These are phyloP conservation scores for Phrynocephalus guinanensis DNA, from an alignment of 2,797 vertebrate genomes.

Conservation along the genomic window DNA sequence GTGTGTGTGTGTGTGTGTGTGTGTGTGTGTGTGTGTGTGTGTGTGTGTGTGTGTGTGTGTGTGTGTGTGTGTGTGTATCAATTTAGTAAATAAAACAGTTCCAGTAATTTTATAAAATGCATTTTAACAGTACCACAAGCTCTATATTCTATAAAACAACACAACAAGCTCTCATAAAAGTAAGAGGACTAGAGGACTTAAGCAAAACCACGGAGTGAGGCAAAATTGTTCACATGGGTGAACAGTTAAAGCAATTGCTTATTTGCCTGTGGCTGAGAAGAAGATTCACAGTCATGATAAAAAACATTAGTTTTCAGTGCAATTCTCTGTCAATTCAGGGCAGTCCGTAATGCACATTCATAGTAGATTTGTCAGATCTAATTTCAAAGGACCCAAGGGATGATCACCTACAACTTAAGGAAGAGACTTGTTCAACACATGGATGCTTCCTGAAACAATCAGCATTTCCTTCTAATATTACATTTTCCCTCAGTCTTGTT, in stretches of 20 bases:
- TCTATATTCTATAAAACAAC: neutral
- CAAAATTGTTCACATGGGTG: constrained; percentile 22
- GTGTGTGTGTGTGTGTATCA: neutral
- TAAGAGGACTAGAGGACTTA: neutral
- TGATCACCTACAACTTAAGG: neutral
- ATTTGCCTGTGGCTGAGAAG: neutral
- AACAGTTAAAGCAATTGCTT: constrained; percentile 29
- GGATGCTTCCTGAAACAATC: neutral
- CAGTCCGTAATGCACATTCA: neutral
- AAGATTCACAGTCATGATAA: neutral
- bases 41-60: too few relatives aligned
- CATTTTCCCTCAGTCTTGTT: neutral
- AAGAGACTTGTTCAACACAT: neutral
- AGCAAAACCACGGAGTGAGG: neutral
- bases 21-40: too few relatives aligned
- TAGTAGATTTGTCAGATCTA: neutral
- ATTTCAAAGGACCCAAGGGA: neutral
- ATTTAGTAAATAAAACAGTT: neutral
- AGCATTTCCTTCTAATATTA: neutral
- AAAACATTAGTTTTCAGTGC: constrained; percentile 3
- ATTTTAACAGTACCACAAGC: neutral
- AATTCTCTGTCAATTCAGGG: neutral
- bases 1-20: too few relatives aligned
- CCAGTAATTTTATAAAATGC: neutral
- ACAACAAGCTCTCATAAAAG: neutral